A percentile compares a stretch with the other conserved stretches of the same genome.
These are phyloP conservation scores for Chelonus formosanus DNA, from an alignment of 2,888 invertebrate genomes.

Conservation along the genomic window DNA sequence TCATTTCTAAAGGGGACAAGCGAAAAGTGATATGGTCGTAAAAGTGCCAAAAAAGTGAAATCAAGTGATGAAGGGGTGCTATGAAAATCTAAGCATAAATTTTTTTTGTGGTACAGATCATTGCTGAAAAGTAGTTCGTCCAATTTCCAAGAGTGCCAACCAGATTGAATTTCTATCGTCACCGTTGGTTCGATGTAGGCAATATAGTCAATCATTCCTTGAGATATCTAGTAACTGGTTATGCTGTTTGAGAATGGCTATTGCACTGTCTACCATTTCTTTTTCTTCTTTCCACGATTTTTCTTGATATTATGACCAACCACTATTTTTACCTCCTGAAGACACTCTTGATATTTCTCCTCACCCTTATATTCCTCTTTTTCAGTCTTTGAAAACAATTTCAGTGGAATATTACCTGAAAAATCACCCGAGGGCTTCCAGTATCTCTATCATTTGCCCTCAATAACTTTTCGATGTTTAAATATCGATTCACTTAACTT, in stretches of 20 bases:
- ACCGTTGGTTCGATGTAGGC: constrained; percentile 41
- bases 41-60: constrained; percentile 16
- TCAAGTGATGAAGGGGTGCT: constrained; percentile 24
- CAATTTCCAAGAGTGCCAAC: constrained; percentile 58
- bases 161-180: constrained; percentile 62
- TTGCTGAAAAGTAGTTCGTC: constrained; percentile 51
- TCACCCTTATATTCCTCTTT: background rate
- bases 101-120: constrained; percentile 39
- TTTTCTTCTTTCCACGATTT: constrained; percentile 13
- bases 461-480: constrained; percentile 30
- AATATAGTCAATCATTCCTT: constrained; percentile 54
- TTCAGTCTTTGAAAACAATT: constrained; percentile 19
- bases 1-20: background rate
- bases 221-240: constrained; percentile 57
- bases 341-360: constrained; percentile 24
- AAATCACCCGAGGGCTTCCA: constrained; percentile 15
- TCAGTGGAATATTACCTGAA: constrained; percentile 23
- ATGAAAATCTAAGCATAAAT: constrained; percentile 36
- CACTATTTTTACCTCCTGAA: constrained; percentile 24
- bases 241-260: constrained; percentile 54
- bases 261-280: constrained; percentile 31
- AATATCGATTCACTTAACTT: constrained; percentile 28
- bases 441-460: constrained; percentile 6
- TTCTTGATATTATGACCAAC: constrained; percentile 22
- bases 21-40: constrained; percentile 19